Conservation (phyloP, 2,888 invertebrate species). For the Harpalus rubripes region DNA sequence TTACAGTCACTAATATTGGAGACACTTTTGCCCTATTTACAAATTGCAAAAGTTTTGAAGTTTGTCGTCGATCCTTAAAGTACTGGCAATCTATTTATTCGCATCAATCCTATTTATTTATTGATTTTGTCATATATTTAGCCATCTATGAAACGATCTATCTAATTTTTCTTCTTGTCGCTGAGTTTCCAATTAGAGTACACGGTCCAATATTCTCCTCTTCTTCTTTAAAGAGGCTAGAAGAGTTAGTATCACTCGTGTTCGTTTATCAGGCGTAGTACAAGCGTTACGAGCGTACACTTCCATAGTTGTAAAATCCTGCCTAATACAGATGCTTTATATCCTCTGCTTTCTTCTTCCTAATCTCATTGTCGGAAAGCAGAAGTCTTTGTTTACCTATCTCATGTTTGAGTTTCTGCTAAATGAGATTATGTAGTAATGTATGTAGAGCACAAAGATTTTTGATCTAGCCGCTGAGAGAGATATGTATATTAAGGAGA, state of each 20-base stretch:
- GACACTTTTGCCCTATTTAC: no score
- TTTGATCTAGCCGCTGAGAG: conserved; percentile 4
- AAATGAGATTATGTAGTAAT: conserved; percentile 38
- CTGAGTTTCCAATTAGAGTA: neutral
- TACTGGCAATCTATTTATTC: no score
- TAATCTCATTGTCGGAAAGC: conserved; percentile 41
- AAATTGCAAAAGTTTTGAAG: no score
- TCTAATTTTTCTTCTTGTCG: neutral
- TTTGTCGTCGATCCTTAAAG: no score
- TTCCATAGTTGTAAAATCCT: conserved; percentile 46
- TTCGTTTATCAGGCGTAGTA: conserved; percentile 15
- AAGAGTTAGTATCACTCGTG: neutral
- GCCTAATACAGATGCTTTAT: conserved; percentile 48
- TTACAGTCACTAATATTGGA: no score
- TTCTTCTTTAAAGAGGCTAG: neutral
- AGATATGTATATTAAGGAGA: neutral
- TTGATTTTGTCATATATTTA: no score
- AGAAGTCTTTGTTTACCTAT: conserved; percentile 12
- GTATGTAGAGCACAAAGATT: neutral
- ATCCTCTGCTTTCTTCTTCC: conserved; percentile 15
- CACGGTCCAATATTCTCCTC: neutral
- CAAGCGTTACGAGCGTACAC: conserved; percentile 29
- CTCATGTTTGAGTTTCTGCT: conserved; percentile 16
- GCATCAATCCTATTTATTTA: no score
- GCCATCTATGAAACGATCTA: no score